These are phyloP conservation scores for Oncorhynchus nerka DNA, from an alignment of 2,113 vertebrate genomes.

Conservation along the genomic window DNA sequence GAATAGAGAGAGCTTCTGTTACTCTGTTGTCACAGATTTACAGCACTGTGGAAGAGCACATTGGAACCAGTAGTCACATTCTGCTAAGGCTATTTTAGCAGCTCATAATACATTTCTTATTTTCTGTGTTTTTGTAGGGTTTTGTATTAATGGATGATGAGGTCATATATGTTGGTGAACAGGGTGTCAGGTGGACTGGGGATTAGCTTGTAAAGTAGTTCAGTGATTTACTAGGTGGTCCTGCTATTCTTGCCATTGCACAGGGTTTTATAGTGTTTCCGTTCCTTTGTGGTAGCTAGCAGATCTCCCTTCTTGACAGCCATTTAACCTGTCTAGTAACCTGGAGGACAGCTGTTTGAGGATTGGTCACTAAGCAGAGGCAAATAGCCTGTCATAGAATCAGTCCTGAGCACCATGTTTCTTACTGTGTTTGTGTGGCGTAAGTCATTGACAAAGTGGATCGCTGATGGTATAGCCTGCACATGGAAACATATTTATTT, in stretches of 20 bases:
- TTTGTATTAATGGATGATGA: background rate
- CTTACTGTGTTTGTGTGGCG: too few species aligned
- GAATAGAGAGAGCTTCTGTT: background rate
- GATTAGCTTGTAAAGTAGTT: conserved; percentile 37
- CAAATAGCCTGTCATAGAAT: background rate
- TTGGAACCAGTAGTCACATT: conserved; percentile 14
- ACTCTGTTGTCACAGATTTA: background rate
- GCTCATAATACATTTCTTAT: conserved; percentile 28
- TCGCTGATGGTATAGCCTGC: too few species aligned
- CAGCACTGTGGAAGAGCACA: background rate
- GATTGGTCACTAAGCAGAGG: background rate
- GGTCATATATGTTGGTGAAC: conserved; percentile 18
- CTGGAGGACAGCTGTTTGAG: background rate
- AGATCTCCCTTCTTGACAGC: conserved; percentile 28
- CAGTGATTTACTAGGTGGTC: conserved; percentile 47
- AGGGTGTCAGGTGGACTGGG: conserved; percentile 20
- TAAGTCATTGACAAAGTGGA: too few species aligned
- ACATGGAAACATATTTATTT: too few species aligned
- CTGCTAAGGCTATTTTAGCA: conserved; percentile 41
- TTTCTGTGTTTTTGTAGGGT: conserved; percentile 35
- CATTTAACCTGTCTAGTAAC: background rate
- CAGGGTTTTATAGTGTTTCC: conserved; percentile 17
- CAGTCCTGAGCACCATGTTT: too few species aligned
- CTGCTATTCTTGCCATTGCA: conserved; percentile 12
- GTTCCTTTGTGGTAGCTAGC: conserved; percentile 28